Base-by-base conservation (phyloP, 2,888 invertebrate genomes). In the Eupithecia insigniata region DNA sequence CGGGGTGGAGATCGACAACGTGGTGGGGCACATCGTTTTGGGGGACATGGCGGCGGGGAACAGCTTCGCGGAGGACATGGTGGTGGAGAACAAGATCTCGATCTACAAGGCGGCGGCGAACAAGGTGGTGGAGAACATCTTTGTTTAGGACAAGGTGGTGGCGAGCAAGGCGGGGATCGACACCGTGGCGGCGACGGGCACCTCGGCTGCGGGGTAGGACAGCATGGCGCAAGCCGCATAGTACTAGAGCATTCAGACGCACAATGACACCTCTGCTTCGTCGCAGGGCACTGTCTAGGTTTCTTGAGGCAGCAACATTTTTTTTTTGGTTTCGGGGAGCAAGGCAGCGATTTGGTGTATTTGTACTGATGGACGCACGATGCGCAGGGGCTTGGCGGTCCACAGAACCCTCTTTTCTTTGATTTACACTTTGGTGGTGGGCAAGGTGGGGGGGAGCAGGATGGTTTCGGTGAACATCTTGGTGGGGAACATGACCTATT, bases 221-320 rank as follows among this genome's bases (percentile, higher is more conserved):
- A 55, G 55, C 55, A 55, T 5, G 22, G 26, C 14, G 22, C 55
- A 55, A 55, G 55, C 5, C 1, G 55, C 55, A 26, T 12, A 55
- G 2, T 14, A 55, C 26, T 55, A 22, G 4, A 2, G 55, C 55
- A 55, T 26, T 55, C 55, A 55, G 55, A 14, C 22, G 51, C 51
- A 51, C 51, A 51, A 12, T 51, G 22, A 22, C 51, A 22, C 1
- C 26, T 55, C 55, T 12, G 55, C 14, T 14, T 55, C 14, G 26
- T 55, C 26, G 55, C 55, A 26, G 55, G 55, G 26, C 55, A 55
- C 55, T n/a, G 75, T 64, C 36, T 66, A 66, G 6, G 55, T 12
- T 16, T 61, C 18, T n/a, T 55, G 55, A 55, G 55, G 55, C 55
- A 55, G 55, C 55, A 55, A 55, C 55, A 55, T 26, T 55, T 55